phyloP scores from a whole-genome alignment of 2,113 vertebrate species.

The Tor tambroides region DNA sequence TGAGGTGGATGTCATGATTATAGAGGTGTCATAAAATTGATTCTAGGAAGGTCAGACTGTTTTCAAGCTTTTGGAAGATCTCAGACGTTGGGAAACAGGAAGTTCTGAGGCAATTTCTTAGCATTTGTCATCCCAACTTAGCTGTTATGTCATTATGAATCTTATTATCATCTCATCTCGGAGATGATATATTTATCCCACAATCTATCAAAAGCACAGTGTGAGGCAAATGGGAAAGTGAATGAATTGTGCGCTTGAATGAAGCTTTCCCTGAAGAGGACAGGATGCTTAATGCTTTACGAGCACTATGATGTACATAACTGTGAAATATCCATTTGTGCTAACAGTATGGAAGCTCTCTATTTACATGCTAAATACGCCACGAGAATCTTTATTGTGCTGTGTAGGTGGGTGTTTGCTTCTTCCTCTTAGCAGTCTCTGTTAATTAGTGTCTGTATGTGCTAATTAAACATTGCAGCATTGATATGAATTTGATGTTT shows the following conservation, averaged over 20 bases:
- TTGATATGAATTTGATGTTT: constrained; percentile 6
- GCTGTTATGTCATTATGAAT: constrained; percentile 26
- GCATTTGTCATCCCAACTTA: constrained; percentile 21
- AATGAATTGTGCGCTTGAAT: constrained; percentile 28
- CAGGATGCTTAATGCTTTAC: constrained; percentile 7
- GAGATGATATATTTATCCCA: constrained; percentile 46
- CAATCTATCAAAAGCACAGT: constrained; percentile 46
- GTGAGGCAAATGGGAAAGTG: constrained; percentile 59
- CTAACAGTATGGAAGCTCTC: constrained; percentile 38
- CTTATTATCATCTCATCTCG: not conserved
- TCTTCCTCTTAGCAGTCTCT: not conserved
- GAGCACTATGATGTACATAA: constrained; percentile 39
- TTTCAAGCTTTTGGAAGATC: constrained; percentile 8
- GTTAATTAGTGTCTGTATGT: constrained; percentile 4
- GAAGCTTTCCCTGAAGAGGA: not conserved
- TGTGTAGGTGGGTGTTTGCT: constrained; percentile 3
- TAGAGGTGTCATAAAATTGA: constrained; percentile 5
- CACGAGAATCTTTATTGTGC: constrained; percentile 28
- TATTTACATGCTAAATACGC: constrained; percentile 44
- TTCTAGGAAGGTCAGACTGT: not conserved
- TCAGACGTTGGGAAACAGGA: not conserved
- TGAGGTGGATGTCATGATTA: constrained; percentile 5
- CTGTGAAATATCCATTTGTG: constrained; percentile 55
- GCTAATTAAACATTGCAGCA: constrained; percentile 11
- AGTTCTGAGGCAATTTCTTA: not conserved